Evolutionary conservation across 2,113 vertebrate species (phyloP).

Genomic region (Gymnorhina tibicen): DNA sequence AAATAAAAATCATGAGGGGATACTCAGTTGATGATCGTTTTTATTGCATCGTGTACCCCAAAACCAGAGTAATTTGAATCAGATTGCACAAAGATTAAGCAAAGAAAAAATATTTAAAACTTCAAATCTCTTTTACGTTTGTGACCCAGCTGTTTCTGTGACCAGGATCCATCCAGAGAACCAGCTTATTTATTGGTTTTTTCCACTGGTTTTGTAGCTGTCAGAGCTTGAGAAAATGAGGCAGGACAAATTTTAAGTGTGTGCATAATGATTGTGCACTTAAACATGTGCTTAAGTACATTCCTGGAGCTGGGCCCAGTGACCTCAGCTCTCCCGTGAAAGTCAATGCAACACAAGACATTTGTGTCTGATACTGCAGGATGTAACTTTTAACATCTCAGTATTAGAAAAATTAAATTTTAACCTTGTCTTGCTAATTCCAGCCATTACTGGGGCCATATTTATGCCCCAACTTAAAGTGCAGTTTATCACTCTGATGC

Average conservation of each 20-base stretch:
- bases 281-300: neutral
- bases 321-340: neutral
- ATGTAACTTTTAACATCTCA: neutral
- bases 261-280: neutral
- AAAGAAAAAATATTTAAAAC: neutral
- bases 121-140: neutral
- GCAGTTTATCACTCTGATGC: neutral
- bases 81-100: neutral
- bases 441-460: neutral
- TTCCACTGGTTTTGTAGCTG: neutral
- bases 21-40: accelerated
- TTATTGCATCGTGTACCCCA: too few relatives aligned
- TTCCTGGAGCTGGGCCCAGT: neutral
- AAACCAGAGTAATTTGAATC: neutral
- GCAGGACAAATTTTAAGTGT: neutral
- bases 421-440: neutral
- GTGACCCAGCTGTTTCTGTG: neutral
- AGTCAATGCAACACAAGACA: neutral
- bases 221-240: neutral
- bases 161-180: neutral
- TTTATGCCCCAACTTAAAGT: neutral
- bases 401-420: neutral
- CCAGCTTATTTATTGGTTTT: neutral
- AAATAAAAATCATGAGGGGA: neutral
- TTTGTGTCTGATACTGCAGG: neutral